Base-by-base conservation (phyloP, 2,888 invertebrate species). In the Hypena proboscidalis region DNA sequence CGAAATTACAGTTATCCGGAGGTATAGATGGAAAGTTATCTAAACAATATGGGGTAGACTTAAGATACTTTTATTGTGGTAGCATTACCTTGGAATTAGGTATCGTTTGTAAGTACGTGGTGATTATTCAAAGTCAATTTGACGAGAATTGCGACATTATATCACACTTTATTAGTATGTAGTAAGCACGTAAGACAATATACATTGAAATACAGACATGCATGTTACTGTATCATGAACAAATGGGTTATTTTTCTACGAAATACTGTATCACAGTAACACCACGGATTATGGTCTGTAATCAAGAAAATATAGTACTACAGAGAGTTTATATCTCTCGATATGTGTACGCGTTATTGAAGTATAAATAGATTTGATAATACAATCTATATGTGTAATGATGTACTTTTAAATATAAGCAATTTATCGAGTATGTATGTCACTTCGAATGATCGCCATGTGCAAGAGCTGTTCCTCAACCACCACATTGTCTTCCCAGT, bases 51-150 rank as follows among this genome's bases (percentile, higher is more conserved):
- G 65, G 70, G 70, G 68, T 69, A 60, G 71, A 62, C 59, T 35
- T 37, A 54, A 33, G 43, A 15, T 55, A 44, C 49, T 43, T 58
- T 83, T 82, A 78, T 82, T 83, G 83, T 82, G 79, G 84, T 81
- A 80, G 84, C 84, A 77, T 83, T 75, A 67, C 56, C 49, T 45
- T 21, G 57, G 59, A 50, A 43, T 53, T 59, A 41, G 47, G 17
- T 29, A 46, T 40, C 38, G 27, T 50, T 29, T 13, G 13, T 21
- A 14, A 32, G 17, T 32, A 23, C 37, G 20, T 44, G 35, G 21
- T 9, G 44, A 14, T 44, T 25, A 34, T 37, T 37, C 31, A 7
- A 21, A 31, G 35, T 32, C n/a, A n/a, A n/a, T n/a, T 19, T 7
- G 6, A 23, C 19, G 2, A 10, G 23, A 19, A n/a, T 19, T 19